Base-by-base conservation (phyloP, 2,113 vertebrate genomes). In the Salvator merianae region DNA sequence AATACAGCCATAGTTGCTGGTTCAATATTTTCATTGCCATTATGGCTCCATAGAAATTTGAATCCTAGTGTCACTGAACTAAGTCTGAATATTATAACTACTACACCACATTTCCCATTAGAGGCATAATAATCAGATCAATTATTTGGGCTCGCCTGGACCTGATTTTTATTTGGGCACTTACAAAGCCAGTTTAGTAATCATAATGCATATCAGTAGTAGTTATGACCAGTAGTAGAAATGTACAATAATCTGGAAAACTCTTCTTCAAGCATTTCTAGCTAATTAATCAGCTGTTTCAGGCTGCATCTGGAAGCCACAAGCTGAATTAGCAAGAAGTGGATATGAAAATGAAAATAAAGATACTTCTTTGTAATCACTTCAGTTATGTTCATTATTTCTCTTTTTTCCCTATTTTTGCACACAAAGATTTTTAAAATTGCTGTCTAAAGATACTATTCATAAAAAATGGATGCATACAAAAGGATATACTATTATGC, bases 341-440 rank as follows among this genome's bases (percentile, higher is more conserved):
- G 1, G 7, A 10, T 91, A 40, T 70, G 50, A 79, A 69, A 40
- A 89, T 85, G 36, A 8, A 81, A 73, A 70, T 79, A 59, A 87
- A 50, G 81, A 84, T 86, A 62, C 66, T 24, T 90, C n/a, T 83
- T 87, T 85, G 77, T 24, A 72, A 83, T 74, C 22, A 75, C 16
- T 40, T 62, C 69, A 82, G 8, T 7, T 78, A 0, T 84, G 77
- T 74, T 69, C 5, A 6, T 34, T 28, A 53, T 36, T 22, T 38
- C n/a, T 71, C 18, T 53, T 53, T 36, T 80, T 82, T 86, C 8
- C 63, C 34, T 14, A 22, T 36, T 4, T 87, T 85, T 92, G 1
- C 65, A 77, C 71, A 84, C 26, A 59, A 32, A 13, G 53, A 68
- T 28, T 88, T 86, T 80, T 26, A 75, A 38, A 26, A 62, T 8